phyloP scores from a whole-genome alignment of 2,797 vertebrate species.

The Xenops minutus region DNA sequence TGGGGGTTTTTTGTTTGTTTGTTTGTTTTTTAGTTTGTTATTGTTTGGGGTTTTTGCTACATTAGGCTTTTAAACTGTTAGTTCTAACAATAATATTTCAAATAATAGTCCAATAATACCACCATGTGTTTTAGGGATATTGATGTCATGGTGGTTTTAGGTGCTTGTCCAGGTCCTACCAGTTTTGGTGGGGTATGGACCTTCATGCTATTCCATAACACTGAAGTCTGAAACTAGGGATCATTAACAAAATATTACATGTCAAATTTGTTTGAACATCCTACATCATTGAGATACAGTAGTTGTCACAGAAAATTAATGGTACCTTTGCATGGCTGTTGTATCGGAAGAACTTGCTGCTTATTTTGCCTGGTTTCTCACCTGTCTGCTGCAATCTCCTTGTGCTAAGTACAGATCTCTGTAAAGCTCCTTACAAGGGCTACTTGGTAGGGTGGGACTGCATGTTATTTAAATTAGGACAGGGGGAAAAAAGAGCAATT shows the following conservation, averaged over 20 bases:
- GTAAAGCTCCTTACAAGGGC: neutral
- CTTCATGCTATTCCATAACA: neutral
- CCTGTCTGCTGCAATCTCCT: neutral
- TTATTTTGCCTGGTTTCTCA: neutral
- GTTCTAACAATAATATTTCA: neutral
- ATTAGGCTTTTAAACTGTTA: neutral
- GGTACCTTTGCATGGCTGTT: neutral
- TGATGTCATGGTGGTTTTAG: neutral
- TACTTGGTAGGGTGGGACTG: neutral
- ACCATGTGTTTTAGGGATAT: neutral
- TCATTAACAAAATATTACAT: neutral
- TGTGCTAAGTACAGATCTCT: neutral
- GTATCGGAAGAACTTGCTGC: neutral
- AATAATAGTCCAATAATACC: neutral
- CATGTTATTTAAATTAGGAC: neutral
- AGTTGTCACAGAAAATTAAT: neutral
- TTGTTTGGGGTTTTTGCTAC: neutral
- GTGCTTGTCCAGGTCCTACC: neutral
- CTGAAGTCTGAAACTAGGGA: neutral
- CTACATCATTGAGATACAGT: neutral
- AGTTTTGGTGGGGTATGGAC: neutral
- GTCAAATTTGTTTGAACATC: neutral
- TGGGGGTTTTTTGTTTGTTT: too few species aligned
- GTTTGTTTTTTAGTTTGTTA: neutral
- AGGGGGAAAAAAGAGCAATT: neutral